These are phyloP conservation scores for Plebejus anna DNA, from an alignment of 2,888 invertebrate genomes.

Conservation along the genomic window DNA sequence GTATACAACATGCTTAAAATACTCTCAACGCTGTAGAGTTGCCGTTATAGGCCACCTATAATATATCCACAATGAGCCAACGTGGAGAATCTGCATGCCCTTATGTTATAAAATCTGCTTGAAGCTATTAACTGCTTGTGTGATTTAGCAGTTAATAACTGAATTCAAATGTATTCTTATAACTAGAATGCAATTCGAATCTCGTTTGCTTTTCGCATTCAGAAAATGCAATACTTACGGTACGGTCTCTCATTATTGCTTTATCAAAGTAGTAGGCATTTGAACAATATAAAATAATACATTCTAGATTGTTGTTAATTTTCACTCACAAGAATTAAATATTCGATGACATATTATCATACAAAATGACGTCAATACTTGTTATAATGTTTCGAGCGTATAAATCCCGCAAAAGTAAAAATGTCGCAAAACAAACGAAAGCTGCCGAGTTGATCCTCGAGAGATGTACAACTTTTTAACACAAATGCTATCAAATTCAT, in stretches of 20 bases:
- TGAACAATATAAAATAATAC: not conserved
- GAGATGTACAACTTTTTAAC: not conserved
- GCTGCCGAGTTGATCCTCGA: not conserved
- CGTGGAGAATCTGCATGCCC: no score
- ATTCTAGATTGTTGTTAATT: not conserved
- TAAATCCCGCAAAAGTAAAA: not conserved
- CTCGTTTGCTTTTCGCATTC: not conserved
- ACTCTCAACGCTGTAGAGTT: no score
- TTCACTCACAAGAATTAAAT: not conserved
- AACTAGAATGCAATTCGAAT: not conserved
- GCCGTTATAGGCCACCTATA: no score
- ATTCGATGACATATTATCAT: not conserved
- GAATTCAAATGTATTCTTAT: no score
- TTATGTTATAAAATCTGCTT: no score
- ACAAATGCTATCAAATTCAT: conserved; percentile 8
- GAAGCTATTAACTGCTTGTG: no score
- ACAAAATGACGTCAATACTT: not conserved
- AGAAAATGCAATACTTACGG: not conserved
- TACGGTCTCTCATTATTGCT: not conserved
- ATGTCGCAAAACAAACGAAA: not conserved
- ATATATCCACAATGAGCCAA: no score
- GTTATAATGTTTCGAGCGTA: not conserved
- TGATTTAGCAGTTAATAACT: no score
- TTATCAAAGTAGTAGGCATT: not conserved
- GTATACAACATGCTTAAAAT: no score